Evolutionary conservation across 2,888 invertebrate genomes (phyloP).

Genomic region (Metellina segmentata): DNA sequence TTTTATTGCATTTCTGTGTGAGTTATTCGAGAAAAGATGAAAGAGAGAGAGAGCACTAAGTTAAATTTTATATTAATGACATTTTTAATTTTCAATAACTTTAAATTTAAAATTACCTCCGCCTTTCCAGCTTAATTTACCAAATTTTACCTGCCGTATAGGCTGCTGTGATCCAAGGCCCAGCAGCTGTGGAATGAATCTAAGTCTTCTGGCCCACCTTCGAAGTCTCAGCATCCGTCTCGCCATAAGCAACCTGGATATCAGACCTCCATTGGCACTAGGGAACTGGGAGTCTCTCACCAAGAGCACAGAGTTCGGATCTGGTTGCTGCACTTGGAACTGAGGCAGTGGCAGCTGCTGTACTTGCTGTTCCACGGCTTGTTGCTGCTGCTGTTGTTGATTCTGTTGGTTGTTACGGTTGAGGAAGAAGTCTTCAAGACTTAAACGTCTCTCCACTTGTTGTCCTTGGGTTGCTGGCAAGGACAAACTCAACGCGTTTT

Average conservation of each 20-base stretch:
- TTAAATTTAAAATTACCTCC: background rate
- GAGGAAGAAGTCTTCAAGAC: conserved; percentile 68
- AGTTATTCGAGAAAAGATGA: too few species aligned
- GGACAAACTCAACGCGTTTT: background rate
- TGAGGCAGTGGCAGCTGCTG: conserved; percentile 5
- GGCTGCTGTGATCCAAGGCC: conserved; percentile 38
- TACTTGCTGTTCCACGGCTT: background rate
- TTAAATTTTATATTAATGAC: too few species aligned
- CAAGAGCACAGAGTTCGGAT: conserved; percentile 43
- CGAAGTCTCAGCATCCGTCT: conserved; percentile 58
- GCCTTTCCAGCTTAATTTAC: conserved; percentile 1
- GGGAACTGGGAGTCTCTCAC: conserved; percentile 55
- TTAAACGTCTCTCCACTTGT: conserved; percentile 23
- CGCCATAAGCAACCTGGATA: conserved; percentile 46
- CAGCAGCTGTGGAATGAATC: conserved; percentile 39
- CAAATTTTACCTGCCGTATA: conserved; percentile 56
- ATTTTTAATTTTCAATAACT: too few species aligned
- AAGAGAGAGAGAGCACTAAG: too few species aligned
- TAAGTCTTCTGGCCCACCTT: conserved; percentile 48
- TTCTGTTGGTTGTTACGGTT: conserved; percentile 47
- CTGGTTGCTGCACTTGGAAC: conserved; percentile 50
- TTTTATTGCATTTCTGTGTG: too few species aligned
- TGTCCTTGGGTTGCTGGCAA: background rate
- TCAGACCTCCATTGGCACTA: conserved; percentile 27
- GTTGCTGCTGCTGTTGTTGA: conserved; percentile 46